Conservation (phyloP, 2,888 invertebrate genomes). For the Drosophila multiciliata region DNA sequence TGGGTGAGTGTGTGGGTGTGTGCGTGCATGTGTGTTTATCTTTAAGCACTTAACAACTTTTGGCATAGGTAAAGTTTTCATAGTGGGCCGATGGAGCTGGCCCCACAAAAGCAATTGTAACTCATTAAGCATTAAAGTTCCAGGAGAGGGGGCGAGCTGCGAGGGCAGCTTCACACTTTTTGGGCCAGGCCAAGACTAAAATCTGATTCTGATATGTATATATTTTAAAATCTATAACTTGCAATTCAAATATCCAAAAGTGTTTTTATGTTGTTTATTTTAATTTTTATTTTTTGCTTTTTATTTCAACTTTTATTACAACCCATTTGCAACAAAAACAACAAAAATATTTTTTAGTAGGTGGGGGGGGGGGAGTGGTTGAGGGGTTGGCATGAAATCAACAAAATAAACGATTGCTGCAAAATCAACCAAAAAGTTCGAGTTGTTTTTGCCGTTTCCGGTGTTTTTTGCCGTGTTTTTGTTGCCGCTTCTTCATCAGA, state of each 20-base stretch:
- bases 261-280: background rate
- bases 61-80: slow-evolving; percentile 64
- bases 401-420: slow-evolving; percentile 25
- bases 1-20: slow-evolving; percentile 8
- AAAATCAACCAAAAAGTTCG: slow-evolving; percentile 50
- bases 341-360: background rate
- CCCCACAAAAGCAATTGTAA: slow-evolving; percentile 72
- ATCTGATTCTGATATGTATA: background rate
- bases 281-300: background rate
- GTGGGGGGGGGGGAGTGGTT: too few relatives aligned
- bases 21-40: slow-evolving; percentile 27
- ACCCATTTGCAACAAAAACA: background rate
- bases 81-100: slow-evolving; percentile 12
- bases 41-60: slow-evolving; percentile 71
- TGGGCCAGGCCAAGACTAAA: background rate
- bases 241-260: background rate
- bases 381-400: background rate
- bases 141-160: slow-evolving; percentile 20
- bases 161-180: slow-evolving; percentile 21
- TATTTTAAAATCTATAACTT: background rate
- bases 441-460: slow-evolving; percentile 39
- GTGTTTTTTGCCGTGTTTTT: slow-evolving; percentile 13
- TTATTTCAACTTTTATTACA: background rate
- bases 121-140: slow-evolving; percentile 72
- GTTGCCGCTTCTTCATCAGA: slow-evolving; percentile 38